These are phyloP conservation scores for Formica aserva DNA, from an alignment of 2,888 invertebrate genomes.

Conservation along the genomic window DNA sequence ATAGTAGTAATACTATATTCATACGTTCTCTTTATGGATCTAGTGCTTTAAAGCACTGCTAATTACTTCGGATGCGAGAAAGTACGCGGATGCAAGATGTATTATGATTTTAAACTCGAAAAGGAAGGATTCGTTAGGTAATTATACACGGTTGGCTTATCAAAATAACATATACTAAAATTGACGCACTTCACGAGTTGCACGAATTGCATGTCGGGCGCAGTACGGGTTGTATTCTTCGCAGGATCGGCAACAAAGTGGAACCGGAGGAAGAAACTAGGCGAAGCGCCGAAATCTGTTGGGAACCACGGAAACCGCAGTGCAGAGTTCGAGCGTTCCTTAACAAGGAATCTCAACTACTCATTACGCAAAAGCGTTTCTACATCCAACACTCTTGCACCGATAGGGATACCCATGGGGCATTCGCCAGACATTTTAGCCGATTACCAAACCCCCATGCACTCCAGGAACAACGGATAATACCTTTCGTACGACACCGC, in stretches of 20 bases:
- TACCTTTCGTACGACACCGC: slow-evolving; percentile 39
- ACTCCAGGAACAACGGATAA: slow-evolving; percentile 65
- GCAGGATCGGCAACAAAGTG: slow-evolving; percentile 34
- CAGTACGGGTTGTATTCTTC: slow-evolving; percentile 18
- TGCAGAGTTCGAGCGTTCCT: slow-evolving; percentile 75
- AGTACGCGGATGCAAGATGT: neutral
- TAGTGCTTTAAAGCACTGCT: neutral
- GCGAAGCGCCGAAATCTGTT: slow-evolving; percentile 76
- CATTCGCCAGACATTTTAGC: slow-evolving; percentile 69
- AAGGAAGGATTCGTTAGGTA: slow-evolving; percentile 11
- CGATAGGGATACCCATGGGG: slow-evolving; percentile 60
- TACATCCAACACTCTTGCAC: slow-evolving; percentile 61
- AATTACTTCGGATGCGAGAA: slow-evolving; percentile 9
- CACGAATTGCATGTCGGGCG: neutral
- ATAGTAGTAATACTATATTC: neutral
- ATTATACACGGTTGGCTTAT: neutral
- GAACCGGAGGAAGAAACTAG: slow-evolving; percentile 68
- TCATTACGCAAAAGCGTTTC: slow-evolving; percentile 74
- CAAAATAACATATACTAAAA: neutral
- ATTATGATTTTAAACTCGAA: slow-evolving; percentile 4
- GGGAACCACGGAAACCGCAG: slow-evolving; percentile 77
- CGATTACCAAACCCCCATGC: slow-evolving; percentile 59
- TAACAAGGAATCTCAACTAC: slow-evolving; percentile 78
- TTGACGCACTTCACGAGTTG: neutral
- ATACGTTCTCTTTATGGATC: neutral